Evolutionary conservation across 2,797 vertebrate genomes (phyloP).

Genomic region (Pelodytes ibericus): DNA sequence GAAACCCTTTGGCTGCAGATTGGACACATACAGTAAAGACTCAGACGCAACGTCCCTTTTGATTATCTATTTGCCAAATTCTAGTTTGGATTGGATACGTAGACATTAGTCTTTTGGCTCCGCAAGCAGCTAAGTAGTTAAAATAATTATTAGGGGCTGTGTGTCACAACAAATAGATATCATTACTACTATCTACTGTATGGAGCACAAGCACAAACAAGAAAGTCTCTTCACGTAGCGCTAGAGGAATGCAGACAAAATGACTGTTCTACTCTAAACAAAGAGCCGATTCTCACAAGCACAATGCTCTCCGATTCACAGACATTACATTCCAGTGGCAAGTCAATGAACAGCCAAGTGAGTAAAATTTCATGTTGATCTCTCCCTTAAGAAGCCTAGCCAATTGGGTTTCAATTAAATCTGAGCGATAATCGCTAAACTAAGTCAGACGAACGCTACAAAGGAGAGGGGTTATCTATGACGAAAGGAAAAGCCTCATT

Average conservation of each 20-base stretch:
- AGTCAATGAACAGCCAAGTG: conserved; percentile 43
- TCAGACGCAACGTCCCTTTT: conserved; percentile 23
- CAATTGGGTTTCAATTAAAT: conserved; percentile 25
- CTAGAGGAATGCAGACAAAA: conserved; percentile 57
- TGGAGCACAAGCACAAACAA: conserved; percentile 42
- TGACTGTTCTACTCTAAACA: conserved; percentile 61
- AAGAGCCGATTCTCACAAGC: conserved; percentile 62
- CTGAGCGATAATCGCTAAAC: background rate
- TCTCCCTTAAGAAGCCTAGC: conserved; percentile 28
- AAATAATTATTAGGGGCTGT: conserved; percentile 19
- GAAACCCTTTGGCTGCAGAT: conserved; percentile 14
- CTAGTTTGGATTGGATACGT: conserved; percentile 20
- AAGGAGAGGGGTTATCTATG: background rate
- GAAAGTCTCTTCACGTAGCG: conserved; percentile 32
- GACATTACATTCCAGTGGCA: conserved; percentile 53
- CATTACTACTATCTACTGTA: conserved; percentile 2
- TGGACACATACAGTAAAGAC: conserved; percentile 15
- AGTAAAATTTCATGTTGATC: conserved; percentile 42
- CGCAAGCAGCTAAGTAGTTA: conserved; percentile 3
- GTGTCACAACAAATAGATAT: conserved; percentile 21
- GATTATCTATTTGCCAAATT: conserved; percentile 4
- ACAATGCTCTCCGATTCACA: conserved; percentile 50
- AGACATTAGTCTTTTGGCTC: conserved; percentile 1
- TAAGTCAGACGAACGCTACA: conserved; percentile 13
- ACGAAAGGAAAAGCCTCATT: background rate